Evolutionary conservation across 2,797 vertebrate species (phyloP).

Genomic region (Clarias platycephalus): DNA sequence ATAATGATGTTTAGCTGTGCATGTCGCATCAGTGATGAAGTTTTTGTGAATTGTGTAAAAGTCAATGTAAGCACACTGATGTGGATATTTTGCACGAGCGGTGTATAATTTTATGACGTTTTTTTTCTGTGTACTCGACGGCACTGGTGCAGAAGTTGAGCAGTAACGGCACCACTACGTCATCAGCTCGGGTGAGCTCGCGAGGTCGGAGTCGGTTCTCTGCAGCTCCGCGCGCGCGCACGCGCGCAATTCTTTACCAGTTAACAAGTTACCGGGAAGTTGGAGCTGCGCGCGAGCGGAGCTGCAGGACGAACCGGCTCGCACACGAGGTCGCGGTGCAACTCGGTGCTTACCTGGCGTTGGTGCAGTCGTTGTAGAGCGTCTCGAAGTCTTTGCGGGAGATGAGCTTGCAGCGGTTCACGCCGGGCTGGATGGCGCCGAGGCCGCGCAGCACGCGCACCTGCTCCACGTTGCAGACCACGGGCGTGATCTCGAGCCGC

Average conservation of each 20-base stretch:
- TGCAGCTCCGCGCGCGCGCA: not conserved
- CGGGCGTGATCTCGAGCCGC: slow-evolving; percentile 96
- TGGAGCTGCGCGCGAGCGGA: slow-evolving; percentile 1
- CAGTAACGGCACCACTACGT: slow-evolving; percentile 10
- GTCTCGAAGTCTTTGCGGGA: slow-evolving; percentile 98
- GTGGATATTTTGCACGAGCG: no score
- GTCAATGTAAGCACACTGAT: not conserved
- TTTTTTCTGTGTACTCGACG: not conserved
- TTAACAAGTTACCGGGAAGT: not conserved
- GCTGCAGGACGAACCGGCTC: not conserved
- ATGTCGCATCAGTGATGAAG: not conserved
- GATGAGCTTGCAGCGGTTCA: slow-evolving; percentile 99
- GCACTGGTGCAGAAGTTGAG: not conserved
- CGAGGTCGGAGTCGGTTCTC: slow-evolving; percentile 10
- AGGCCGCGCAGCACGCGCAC: slow-evolving; percentile 96
- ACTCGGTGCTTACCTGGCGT: slow-evolving; percentile 84
- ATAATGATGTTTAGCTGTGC: not conserved
- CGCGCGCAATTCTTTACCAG: not conserved
- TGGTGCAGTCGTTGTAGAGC: slow-evolving; percentile 98
- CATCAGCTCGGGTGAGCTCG: slow-evolving; percentile 9
- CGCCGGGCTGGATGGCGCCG: slow-evolving; percentile 97
- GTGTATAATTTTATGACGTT: not conserved
- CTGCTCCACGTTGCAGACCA: slow-evolving; percentile 98
- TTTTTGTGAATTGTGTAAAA: not conserved
- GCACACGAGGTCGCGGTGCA: not conserved